Conservation (phyloP, 2,113 vertebrate species). For the Corythaixoides concolor region DNA sequence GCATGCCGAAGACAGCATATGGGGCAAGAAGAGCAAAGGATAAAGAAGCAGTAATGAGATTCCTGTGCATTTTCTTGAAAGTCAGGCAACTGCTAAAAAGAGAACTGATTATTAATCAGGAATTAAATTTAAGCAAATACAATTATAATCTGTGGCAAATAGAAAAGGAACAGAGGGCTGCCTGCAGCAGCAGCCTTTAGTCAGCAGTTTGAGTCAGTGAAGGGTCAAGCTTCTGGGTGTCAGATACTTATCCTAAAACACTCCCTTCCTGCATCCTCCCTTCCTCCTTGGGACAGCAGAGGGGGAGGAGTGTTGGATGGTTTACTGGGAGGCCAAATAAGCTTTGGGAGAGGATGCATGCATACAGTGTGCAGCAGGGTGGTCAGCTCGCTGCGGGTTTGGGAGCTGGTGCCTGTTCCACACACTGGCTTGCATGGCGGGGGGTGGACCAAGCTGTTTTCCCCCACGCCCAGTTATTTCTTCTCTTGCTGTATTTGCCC, state of each 20-base stretch:
- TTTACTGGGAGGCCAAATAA: neutral
- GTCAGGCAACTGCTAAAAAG: neutral
- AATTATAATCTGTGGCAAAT: neutral
- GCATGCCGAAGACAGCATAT: neutral
- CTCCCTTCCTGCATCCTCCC: conserved; percentile 42
- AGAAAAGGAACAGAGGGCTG: neutral
- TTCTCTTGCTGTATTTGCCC: neutral
- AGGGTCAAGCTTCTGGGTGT: conserved; percentile 18
- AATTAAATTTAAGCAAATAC: conserved; percentile 2
- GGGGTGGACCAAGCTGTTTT: neutral
- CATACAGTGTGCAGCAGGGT: neutral
- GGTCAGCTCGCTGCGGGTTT: neutral
- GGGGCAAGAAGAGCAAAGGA: neutral
- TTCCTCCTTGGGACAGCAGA: neutral
- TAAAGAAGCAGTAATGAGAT: neutral
- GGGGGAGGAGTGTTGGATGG: neutral
- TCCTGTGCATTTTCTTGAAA: neutral
- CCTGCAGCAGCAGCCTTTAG: neutral
- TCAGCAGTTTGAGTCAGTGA: neutral
- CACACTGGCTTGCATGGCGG: rapidly evolving
- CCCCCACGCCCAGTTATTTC: neutral
- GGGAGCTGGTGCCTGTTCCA: neutral
- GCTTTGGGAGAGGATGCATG: neutral
- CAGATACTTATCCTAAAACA: neutral
- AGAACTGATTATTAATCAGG: neutral